Evolutionary conservation across 1,140 invertebrate species (phyloP).

Genomic region (Procambarus virginalis): DNA sequence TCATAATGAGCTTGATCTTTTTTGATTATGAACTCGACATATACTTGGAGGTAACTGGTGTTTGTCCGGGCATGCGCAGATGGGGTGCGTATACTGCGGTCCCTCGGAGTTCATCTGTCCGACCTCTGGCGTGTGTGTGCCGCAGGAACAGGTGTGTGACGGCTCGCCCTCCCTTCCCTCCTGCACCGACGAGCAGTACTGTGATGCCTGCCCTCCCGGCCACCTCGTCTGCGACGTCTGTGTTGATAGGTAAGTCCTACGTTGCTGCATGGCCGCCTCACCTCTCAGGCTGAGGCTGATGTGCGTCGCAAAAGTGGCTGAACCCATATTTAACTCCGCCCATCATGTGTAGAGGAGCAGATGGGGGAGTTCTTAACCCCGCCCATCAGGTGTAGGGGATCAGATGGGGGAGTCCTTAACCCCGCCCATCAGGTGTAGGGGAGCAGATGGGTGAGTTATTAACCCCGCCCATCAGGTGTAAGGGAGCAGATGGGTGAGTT

Average conservation of each 20-base stretch:
- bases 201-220: conserved; percentile 52
- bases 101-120: conserved; percentile 64
- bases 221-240: conserved; percentile 67
- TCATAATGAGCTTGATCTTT: too few species aligned
- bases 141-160: conserved; percentile 64
- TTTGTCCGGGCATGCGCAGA: conserved; percentile 7
- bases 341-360: not conserved
- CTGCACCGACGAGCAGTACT: conserved; percentile 65
- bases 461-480: too few species aligned
- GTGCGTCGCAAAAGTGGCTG: too few species aligned
- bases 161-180: conserved; percentile 45
- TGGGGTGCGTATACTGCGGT: conserved; percentile 64
- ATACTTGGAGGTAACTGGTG: too few species aligned
- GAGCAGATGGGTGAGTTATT: too few species aligned
- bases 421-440: too few species aligned
- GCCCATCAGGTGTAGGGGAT: too few species aligned
- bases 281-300: not conserved
- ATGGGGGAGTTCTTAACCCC: too few species aligned
- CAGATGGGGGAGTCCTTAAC: too few species aligned
- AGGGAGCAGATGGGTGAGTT: too few species aligned
- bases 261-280: not conserved
- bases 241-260: conserved; percentile 44
- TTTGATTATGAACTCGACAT: too few species aligned
- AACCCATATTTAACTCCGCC: not conserved
- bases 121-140: conserved; percentile 62